phyloP scores from a whole-genome alignment of 2,888 invertebrate species.

The Lasioglossum villosulum region DNA sequence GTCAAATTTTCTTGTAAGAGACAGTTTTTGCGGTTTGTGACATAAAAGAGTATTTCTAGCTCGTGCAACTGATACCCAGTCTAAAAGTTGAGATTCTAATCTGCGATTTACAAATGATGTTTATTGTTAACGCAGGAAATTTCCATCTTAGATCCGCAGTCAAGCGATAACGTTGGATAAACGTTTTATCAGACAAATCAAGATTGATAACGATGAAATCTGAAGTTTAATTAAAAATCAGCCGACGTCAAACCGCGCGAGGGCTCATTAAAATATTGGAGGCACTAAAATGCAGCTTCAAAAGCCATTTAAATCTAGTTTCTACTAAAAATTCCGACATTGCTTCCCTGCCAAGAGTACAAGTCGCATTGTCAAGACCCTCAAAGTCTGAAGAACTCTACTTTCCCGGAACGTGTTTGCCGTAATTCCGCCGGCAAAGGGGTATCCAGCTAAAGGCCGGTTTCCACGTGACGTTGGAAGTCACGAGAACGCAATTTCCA shows the following conservation, averaged over 20 bases:
- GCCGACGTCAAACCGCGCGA: background rate
- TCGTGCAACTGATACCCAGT: background rate
- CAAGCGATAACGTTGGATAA: background rate
- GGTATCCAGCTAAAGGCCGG: background rate
- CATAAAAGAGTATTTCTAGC: background rate
- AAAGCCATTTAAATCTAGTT: background rate
- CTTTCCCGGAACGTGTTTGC: background rate
- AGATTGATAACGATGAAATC: background rate
- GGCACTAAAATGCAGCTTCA: background rate
- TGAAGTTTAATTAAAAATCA: background rate
- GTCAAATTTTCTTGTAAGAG: background rate
- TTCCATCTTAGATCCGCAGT: background rate
- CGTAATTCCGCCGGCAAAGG: background rate
- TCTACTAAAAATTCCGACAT: background rate
- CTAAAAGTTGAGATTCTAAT: background rate
- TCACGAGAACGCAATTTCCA: constrained; percentile 6
- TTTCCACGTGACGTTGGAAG: background rate
- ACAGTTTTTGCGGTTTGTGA: background rate
- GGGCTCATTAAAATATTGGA: background rate
- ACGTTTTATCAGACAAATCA: background rate
- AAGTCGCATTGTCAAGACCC: background rate
- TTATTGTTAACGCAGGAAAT: background rate
- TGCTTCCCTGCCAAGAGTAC: background rate
- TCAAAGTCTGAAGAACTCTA: constrained; percentile 6
- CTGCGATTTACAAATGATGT: too few species aligned